phyloP scores from a whole-genome alignment of 2,113 vertebrate species.

The Solea solea region DNA sequence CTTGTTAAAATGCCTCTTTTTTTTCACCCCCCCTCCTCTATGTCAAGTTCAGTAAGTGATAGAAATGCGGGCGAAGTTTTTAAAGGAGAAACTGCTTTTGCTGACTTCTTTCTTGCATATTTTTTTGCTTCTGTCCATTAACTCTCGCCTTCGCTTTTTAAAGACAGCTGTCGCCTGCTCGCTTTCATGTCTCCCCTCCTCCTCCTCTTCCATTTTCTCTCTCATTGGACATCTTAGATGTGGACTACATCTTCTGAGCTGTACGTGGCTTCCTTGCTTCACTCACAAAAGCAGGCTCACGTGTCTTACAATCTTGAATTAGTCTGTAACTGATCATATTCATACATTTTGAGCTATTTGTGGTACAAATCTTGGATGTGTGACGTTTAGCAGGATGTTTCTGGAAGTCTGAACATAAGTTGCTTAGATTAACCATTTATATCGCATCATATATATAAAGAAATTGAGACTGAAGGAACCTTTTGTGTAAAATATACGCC shows the following conservation, averaged over 20 bases:
- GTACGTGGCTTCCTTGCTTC: constrained; percentile 5
- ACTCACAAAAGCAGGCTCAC: neutral
- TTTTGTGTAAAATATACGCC: too few species aligned
- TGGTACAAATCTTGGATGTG: neutral
- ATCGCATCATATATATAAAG: neutral
- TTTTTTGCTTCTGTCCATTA: neutral
- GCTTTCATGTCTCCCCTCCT: neutral
- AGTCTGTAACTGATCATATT: too few species aligned
- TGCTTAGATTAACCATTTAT: neutral
- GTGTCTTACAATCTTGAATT: too few species aligned
- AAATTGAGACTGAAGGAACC: neutral
- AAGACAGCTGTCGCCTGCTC: neutral
- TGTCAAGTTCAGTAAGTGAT: neutral
- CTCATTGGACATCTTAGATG: constrained; percentile 27
- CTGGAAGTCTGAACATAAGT: neutral
- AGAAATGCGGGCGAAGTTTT: neutral
- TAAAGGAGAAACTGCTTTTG: neutral
- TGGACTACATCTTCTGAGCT: neutral
- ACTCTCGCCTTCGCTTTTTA: neutral
- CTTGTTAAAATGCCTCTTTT: neutral
- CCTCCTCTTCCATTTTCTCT: neutral
- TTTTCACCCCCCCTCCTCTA: neutral
- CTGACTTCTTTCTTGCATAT: neutral
- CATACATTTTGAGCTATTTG: too few species aligned
- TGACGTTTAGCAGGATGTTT: neutral